Evolutionary conservation across 2,797 vertebrate genomes (phyloP).

Genomic region (Tinamus major): DNA sequence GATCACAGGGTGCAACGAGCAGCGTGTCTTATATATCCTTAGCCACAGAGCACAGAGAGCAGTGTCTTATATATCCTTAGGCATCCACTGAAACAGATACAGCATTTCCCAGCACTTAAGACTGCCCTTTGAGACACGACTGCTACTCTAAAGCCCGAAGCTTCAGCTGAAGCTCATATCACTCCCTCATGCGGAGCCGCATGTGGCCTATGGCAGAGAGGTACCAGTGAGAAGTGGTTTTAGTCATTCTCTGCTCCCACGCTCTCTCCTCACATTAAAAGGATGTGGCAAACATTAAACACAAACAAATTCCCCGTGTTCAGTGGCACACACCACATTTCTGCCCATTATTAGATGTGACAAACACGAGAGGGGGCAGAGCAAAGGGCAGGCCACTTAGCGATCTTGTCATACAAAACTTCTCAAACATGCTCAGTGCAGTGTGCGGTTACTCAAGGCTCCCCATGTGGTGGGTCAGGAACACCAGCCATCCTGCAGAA

Average conservation of each 20-base stretch:
- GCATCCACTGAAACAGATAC: neutral
- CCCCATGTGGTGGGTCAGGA: conserved; percentile 40
- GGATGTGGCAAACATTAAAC: conserved; percentile 31
- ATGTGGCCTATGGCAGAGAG: neutral
- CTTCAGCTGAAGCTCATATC: neutral
- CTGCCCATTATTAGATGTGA: conserved; percentile 72
- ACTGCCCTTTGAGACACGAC: neutral
- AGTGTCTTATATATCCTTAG: neutral
- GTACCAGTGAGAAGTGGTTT: neutral
- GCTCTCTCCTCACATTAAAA: conserved; percentile 72
- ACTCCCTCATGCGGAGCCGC: neutral
- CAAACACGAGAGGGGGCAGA: conserved; percentile 72
- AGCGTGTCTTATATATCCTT: neutral
- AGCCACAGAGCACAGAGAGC: neutral
- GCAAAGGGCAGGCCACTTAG: conserved; percentile 67
- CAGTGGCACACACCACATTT: conserved; percentile 67
- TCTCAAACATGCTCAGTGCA: conserved; percentile 64
- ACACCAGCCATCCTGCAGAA: neutral
- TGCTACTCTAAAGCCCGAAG: neutral
- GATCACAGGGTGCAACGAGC: neutral
- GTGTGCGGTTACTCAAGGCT: conserved; percentile 53
- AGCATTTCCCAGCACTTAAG: neutral
- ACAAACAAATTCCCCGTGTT: conserved; percentile 71
- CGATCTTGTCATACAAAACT: conserved; percentile 66
- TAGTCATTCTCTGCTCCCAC: conserved; percentile 59